Conservation (phyloP, 2,888 invertebrate genomes). For the Drosophila limbata region DNA sequence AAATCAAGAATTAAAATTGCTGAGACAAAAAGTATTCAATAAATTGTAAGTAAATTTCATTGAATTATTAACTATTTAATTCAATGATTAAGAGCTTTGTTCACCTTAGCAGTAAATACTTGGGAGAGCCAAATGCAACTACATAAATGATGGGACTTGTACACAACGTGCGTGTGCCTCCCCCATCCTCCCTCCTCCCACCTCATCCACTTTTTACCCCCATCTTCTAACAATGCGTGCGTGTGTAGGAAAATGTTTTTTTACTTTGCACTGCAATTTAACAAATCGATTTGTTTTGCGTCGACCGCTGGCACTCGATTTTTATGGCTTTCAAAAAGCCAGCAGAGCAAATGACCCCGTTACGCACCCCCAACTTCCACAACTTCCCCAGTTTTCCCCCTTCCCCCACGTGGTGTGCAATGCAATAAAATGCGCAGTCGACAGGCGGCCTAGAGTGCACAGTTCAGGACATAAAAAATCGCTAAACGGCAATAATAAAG, state of each 20-base stretch:
- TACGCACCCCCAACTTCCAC: slow-evolving; percentile 12
- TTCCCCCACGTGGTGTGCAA: slow-evolving; percentile 35
- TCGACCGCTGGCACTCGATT: slow-evolving; percentile 69
- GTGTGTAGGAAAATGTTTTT: slow-evolving; percentile 43
- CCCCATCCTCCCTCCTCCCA: background rate
- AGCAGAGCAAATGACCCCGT: slow-evolving; percentile 72
- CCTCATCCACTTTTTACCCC: background rate
- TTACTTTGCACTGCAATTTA: slow-evolving; percentile 79
- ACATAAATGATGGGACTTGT: slow-evolving; percentile 53
- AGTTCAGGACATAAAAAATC: slow-evolving; percentile 71
- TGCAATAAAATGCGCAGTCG: slow-evolving; percentile 72
- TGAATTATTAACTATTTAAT: background rate
- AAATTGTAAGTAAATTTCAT: background rate
- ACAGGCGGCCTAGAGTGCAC: slow-evolving; percentile 54
- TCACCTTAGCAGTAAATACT: background rate
- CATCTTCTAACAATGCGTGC: background rate
- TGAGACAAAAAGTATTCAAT: background rate
- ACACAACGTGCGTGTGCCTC: slow-evolving; percentile 5
- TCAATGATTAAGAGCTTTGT: background rate
- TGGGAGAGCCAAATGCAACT: background rate
- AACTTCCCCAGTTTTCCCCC: too few species aligned
- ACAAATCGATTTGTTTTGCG: slow-evolving; percentile 79
- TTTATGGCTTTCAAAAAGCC: slow-evolving; percentile 76
- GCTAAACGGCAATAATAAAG: slow-evolving; percentile 81
- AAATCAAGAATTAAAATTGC: too few species aligned